Evolutionary conservation across 1,140 invertebrate species (phyloP), one percentile per base, ranked within the genome.

Genomic region (Propsilocerus akamusi): DNA sequence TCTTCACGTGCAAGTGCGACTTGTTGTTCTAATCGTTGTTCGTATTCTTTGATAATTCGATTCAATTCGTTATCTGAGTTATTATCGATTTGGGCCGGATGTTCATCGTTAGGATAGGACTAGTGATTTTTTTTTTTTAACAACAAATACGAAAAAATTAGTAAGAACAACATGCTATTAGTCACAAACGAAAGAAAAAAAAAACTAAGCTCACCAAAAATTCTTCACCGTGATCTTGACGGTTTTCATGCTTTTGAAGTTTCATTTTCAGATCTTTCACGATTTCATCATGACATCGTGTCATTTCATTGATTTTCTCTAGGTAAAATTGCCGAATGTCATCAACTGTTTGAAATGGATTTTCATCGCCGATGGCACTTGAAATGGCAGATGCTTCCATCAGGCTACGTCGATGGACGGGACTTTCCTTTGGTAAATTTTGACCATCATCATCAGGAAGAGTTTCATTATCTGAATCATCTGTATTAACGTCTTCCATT

Each of bases 1-100:
- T 78, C 76, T 53, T 69, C 64, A 49, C 71, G 71, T 48, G 75
- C 75, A 54, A 75, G 58, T 28, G 65, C 63, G 47, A 78, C 61
- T 59, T 78, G 74, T 56, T 78, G 73, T 55, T 75, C 67, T 51
- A 78, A 61, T 52, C 68, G 53, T 53, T 62, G 50, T 56, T 73
- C 58, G 56, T 67, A 61, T 63, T 69, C 60, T 59, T 66, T 57
- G 54, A 65, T 62, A 55, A 70, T 63, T 49, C 67, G 62, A 55
- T 66, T 55, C 48, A 71, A 55, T 56, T 64, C 58, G 51, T 68
- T 59, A 47, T 72, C 61, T 52, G 66, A 49, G 46, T 63, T 64
- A 25, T 60, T 57, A n/a, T 41, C n/a, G 20, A 7, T 22, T 7
- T 28, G 12, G 12, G 26, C 26, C n/a, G n/a, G n/a, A n/a, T n/a